These are phyloP conservation scores for Zaprionus lineosus DNA, from an alignment of 2,888 invertebrate genomes.

Conservation along the genomic window DNA sequence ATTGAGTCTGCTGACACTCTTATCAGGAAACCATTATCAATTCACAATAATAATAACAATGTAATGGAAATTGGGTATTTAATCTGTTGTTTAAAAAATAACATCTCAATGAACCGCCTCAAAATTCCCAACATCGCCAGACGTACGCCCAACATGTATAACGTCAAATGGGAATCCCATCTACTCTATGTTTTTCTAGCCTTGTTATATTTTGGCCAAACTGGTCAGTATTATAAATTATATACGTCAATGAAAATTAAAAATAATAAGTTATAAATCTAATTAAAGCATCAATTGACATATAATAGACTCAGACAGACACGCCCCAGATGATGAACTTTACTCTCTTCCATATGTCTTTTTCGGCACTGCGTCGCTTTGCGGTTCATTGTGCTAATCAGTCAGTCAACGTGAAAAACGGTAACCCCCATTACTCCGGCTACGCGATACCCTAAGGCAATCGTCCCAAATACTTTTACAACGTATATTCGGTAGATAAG, in stretches of 20 bases:
- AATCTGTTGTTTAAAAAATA: constrained; percentile 19
- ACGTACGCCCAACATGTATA: too few species aligned
- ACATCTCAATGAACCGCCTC: too few species aligned
- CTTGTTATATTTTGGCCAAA: not conserved
- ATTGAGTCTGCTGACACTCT: constrained; percentile 27
- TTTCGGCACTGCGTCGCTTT: constrained; percentile 22
- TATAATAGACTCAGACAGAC: constrained; percentile 12
- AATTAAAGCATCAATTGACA: constrained; percentile 39
- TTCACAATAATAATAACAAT: constrained; percentile 28
- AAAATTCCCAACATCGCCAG: too few species aligned
- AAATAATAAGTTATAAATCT: constrained; percentile 25
- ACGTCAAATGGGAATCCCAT: too few species aligned
- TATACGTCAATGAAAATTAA: constrained; percentile 1
- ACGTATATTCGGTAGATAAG: too few species aligned
- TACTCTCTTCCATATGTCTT: constrained; percentile 2
- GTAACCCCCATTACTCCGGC: too few species aligned
- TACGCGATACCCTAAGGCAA: too few species aligned
- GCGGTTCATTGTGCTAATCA: constrained; percentile 64
- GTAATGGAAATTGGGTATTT: constrained; percentile 7
- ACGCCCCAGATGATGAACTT: constrained; percentile 33
- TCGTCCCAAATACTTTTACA: too few species aligned
- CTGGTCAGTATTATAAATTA: not conserved
- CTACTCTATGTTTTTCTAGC: not conserved
- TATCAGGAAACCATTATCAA: constrained; percentile 59
- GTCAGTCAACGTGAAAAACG: too few species aligned